phyloP scores from a whole-genome alignment of 1,140 invertebrate genomes.

The Sitobion miscanthi region DNA sequence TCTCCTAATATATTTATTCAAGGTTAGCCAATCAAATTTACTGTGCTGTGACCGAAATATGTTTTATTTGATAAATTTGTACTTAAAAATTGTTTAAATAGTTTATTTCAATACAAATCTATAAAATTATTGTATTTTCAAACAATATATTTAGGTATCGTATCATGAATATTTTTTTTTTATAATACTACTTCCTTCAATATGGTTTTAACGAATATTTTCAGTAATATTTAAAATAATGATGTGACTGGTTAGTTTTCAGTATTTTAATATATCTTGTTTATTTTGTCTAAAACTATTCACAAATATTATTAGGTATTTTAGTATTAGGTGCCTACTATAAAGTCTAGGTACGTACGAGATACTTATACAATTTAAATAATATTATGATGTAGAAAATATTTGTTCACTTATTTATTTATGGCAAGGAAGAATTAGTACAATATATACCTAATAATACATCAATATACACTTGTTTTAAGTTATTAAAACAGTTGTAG shows the following conservation, averaged over 20 bases:
- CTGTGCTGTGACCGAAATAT: background rate
- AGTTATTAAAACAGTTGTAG: no score
- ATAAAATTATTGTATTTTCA: no score
- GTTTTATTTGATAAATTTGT: background rate
- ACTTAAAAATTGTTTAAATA: background rate
- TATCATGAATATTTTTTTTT: background rate
- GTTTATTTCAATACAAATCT: background rate
- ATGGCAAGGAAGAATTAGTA: no score
- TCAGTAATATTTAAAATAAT: background rate
- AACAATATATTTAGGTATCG: no score
- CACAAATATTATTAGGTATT: background rate
- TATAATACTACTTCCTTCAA: background rate
- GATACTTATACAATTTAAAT: no score
- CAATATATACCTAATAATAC: no score
- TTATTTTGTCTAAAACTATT: background rate
- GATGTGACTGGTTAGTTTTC: no score
- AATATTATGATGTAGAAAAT: no score
- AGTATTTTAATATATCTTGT: background rate
- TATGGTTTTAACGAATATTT: background rate
- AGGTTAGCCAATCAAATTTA: background rate
- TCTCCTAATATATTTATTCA: constrained; percentile 22
- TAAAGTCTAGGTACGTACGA: no score
- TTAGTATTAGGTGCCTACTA: no score
- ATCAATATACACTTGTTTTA: no score
- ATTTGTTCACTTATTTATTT: no score